Percentiles rank a stretch among this genome's conserved stretches.
These are phyloP conservation scores for Camelus dromedarius DNA, from an alignment of 2,113 vertebrate species.

Conservation along the genomic window DNA sequence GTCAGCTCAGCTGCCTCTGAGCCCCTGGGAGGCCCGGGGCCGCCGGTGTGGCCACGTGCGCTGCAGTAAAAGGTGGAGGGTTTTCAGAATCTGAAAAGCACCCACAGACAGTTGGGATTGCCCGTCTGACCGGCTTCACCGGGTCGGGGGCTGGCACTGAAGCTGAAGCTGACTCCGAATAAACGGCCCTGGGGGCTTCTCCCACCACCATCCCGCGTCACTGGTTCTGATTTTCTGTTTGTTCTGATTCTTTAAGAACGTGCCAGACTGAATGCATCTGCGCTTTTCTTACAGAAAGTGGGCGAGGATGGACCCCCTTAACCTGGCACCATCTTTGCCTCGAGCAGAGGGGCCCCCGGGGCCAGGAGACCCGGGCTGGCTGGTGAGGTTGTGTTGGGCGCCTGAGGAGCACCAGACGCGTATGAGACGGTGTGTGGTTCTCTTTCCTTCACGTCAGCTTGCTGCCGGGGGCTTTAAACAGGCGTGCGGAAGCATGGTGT, in stretches of 20 bases:
- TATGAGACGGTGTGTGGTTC: not conserved
- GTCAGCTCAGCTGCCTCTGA: not conserved
- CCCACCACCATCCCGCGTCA: not conserved
- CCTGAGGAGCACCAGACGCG: not conserved
- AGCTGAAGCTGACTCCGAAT: not conserved
- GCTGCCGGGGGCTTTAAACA: not conserved
- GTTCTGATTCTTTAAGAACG: not conserved
- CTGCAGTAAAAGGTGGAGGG: not conserved
- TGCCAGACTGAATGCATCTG: not conserved
- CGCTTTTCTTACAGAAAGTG: slow-evolving; percentile 13
- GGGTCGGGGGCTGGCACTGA: not conserved
- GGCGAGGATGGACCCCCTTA: slow-evolving; percentile 10
- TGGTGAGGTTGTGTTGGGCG: not conserved
- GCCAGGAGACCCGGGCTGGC: not conserved
- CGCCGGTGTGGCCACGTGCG: fast-evolving
- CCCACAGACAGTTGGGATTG: not conserved
- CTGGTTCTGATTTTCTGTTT: not conserved
- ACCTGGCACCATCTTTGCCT: not conserved
- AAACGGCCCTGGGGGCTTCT: not conserved
- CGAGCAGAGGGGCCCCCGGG: not conserved
- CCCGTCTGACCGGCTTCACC: not conserved
- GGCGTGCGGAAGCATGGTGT: not conserved
- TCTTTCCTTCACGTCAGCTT: not conserved
- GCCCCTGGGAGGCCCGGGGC: not conserved
- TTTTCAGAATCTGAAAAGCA: slow-evolving; percentile 7